Evolutionary conservation across 2,888 invertebrate genomes (phyloP).

Genomic region (Luperina nickerlii): DNA sequence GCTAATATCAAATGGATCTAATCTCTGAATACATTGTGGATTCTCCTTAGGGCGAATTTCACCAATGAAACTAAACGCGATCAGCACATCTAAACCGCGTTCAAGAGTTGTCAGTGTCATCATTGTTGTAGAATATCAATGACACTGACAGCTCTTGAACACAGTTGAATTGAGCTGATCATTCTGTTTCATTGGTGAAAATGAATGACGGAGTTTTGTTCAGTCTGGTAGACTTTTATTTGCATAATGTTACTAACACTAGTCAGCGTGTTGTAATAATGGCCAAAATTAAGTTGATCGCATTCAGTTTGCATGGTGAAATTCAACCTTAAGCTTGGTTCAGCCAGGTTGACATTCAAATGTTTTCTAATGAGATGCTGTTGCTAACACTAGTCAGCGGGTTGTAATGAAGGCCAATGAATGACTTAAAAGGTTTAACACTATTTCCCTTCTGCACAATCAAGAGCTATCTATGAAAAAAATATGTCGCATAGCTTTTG

Average conservation of each 20-base stretch:
- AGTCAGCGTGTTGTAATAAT: too few species aligned
- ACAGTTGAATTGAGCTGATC: background rate
- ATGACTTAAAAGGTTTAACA: constrained; percentile 1
- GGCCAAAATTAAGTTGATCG: too few species aligned
- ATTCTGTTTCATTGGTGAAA: background rate
- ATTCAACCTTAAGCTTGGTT: background rate
- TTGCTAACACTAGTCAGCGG: constrained; percentile 1
- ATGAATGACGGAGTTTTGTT: background rate
- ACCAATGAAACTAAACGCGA: background rate
- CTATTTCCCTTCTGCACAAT: background rate
- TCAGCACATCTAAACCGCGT: background rate
- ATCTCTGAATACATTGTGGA: constrained; percentile 54
- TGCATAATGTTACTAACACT: too few species aligned
- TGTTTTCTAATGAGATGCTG: constrained; percentile 22
- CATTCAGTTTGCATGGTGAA: too few species aligned
- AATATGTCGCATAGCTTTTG: background rate
- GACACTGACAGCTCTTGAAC: background rate
- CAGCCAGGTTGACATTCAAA: constrained; percentile 18
- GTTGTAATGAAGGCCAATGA: constrained; percentile 35
- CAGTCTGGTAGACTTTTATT: too few species aligned
- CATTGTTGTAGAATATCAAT: background rate
- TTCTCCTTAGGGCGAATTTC: constrained; percentile 16
- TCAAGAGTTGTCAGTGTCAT: background rate
- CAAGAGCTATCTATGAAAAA: background rate
- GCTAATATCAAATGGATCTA: constrained; percentile 52